Percentiles rank a stretch among this genome's conserved stretches.
Conservation (phyloP, 2,888 invertebrate genomes). For the Bimastos eiseni region DNA sequence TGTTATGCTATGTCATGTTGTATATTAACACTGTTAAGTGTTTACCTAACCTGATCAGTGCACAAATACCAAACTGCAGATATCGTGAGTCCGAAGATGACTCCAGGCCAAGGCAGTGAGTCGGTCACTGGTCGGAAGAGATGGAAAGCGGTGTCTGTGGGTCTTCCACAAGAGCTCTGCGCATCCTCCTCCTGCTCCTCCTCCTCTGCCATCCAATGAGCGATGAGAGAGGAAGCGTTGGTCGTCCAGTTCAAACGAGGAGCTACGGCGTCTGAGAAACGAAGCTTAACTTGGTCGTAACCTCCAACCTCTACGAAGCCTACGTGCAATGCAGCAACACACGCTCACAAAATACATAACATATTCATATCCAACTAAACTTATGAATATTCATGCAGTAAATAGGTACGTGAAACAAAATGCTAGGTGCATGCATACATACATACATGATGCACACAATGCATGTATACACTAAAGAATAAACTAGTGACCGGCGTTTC, state of each 20-base stretch:
- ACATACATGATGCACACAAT: too few relatives aligned
- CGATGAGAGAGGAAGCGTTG: background rate
- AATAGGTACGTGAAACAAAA: too few relatives aligned
- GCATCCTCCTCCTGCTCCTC: background rate
- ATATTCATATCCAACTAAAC: too few relatives aligned
- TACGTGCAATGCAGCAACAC: background rate
- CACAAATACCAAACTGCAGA: constrained; percentile 47
- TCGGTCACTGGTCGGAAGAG: constrained; percentile 45
- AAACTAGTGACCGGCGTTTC: too few relatives aligned
- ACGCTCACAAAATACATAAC: background rate
- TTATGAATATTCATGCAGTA: too few relatives aligned
- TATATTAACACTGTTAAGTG: background rate
- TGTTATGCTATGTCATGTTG: background rate
- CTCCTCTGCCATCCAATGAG: background rate
- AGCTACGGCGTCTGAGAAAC: constrained; percentile 55
- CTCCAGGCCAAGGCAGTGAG: constrained; percentile 49
- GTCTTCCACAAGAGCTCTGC: constrained; percentile 30
- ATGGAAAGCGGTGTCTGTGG: constrained; percentile 44
- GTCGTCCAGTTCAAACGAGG: background rate
- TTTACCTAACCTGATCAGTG: constrained; percentile 43
- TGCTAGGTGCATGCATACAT: too few relatives aligned
- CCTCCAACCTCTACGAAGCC: constrained; percentile 64
- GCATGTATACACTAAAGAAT: too few relatives aligned
- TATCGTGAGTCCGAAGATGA: constrained; percentile 47
- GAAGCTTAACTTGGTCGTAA: constrained; percentile 60